Conservation (phyloP, 2,797 vertebrate species). For the Xenentodon cancila region DNA sequence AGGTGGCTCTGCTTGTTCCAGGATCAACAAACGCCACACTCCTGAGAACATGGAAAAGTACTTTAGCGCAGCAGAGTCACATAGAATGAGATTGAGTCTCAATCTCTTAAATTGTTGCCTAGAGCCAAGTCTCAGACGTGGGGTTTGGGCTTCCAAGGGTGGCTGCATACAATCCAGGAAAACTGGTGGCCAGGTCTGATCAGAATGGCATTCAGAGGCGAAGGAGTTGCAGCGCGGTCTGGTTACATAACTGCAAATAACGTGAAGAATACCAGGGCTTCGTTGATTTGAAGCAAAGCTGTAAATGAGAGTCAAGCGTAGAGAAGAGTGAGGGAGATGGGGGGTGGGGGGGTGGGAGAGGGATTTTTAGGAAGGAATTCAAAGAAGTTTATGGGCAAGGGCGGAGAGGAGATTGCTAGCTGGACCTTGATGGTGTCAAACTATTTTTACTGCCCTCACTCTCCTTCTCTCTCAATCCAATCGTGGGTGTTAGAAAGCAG, state of each 20-base stretch:
- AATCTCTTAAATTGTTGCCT: conserved; percentile 20
- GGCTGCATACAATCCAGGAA: conserved; percentile 22
- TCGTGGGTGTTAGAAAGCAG: conserved; percentile 73
- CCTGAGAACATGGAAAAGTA: conserved; percentile 49
- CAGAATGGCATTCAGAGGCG: conserved; percentile 29
- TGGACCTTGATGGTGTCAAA: conserved; percentile 80
- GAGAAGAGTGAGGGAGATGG: conserved; percentile 9
- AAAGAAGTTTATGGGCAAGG: conserved; percentile 79
- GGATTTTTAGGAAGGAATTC: conserved; percentile 56
- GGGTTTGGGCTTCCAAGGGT: conserved; percentile 23
- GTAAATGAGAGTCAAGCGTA: conserved; percentile 34
- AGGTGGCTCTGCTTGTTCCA: conserved; percentile 39
- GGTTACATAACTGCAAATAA: conserved; percentile 54
- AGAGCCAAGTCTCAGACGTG: conserved; percentile 5
- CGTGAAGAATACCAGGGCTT: conserved; percentile 33
- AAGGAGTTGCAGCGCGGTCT: conserved; percentile 25
- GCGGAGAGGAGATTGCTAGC: conserved; percentile 74
- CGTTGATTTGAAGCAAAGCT: conserved; percentile 45
- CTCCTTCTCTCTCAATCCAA: conserved; percentile 65
- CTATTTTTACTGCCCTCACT: conserved; percentile 81
- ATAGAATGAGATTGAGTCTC: conserved; percentile 37
- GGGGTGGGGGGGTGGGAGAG: neutral
- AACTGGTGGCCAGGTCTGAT: conserved; percentile 28
- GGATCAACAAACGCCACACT: conserved; percentile 29
- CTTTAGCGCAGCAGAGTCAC: conserved; percentile 29